Conservation (phyloP, 2,888 invertebrate genomes). For the Xanthorhoe spadicearia region DNA sequence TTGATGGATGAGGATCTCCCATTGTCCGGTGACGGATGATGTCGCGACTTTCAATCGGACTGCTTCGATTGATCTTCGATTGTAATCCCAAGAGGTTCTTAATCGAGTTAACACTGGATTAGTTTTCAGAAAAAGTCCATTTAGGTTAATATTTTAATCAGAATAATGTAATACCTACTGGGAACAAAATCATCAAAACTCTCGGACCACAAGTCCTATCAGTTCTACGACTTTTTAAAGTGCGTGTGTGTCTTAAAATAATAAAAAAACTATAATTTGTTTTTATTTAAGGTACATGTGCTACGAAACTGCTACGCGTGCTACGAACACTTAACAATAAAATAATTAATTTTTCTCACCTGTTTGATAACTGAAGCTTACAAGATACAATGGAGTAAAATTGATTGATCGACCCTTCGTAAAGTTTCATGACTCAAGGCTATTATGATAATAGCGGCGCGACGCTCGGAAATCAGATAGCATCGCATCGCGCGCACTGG, state of each 20-base stretch:
- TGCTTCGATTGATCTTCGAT: constrained; percentile 14
- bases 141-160: background rate
- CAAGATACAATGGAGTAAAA: constrained; percentile 65
- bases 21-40: constrained; percentile 68
- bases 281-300: background rate
- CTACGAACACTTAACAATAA: constrained; percentile 10
- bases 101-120: background rate
- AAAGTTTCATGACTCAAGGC: constrained; percentile 76
- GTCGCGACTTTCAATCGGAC: constrained; percentile 22
- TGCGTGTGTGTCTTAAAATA: no score
- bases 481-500: constrained; percentile 80
- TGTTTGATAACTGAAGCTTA: constrained; percentile 34
- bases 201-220: no score
- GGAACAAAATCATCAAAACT: no score
- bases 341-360: constrained; percentile 4
- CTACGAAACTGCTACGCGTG: constrained; percentile 19
- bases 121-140: background rate
- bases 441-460: constrained; percentile 80
- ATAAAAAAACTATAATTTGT: no score
- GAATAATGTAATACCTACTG: background rate
- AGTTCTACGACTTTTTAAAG: no score
- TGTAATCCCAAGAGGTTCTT: constrained; percentile 14
- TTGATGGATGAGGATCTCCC: constrained; percentile 58
- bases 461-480: constrained; percentile 79
- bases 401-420: constrained; percentile 72